Evolutionary conservation across 1,140 invertebrate species (phyloP).

Genomic region (Coptotermes formosanus): DNA sequence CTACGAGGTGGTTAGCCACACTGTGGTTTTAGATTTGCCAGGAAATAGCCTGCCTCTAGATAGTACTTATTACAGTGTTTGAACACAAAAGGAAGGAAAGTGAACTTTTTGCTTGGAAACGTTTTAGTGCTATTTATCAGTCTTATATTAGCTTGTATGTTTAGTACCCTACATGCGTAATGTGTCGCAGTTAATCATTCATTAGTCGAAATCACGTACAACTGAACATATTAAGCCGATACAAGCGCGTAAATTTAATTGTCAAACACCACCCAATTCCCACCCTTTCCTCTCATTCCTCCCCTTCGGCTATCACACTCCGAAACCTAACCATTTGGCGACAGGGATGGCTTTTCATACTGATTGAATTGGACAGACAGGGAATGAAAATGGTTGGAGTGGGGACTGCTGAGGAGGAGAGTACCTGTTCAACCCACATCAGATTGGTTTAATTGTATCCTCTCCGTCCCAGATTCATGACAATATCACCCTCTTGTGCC

Average conservation of each 20-base stretch:
- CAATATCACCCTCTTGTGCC: not conserved
- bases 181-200: not conserved
- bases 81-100: too few relatives aligned
- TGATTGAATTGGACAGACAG: not conserved
- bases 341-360: not conserved
- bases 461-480: not conserved
- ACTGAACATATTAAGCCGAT: not conserved
- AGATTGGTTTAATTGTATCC: conserved; percentile 2
- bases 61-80: too few relatives aligned
- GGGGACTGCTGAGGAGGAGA: not conserved
- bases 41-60: too few relatives aligned
- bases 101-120: too few relatives aligned
- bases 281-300: not conserved
- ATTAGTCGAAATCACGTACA: not conserved
- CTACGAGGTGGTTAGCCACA: too few relatives aligned
- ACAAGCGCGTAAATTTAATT: not conserved
- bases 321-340: not conserved
- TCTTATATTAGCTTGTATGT: too few relatives aligned
- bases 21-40: too few relatives aligned
- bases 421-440: not conserved
- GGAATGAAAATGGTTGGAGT: not conserved
- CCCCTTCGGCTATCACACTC: not conserved
- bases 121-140: too few relatives aligned
- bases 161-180: not conserved
- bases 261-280: not conserved